Evolutionary conservation across 2,113 vertebrate genomes (phyloP).

Genomic region (Alethe diademata): DNA sequence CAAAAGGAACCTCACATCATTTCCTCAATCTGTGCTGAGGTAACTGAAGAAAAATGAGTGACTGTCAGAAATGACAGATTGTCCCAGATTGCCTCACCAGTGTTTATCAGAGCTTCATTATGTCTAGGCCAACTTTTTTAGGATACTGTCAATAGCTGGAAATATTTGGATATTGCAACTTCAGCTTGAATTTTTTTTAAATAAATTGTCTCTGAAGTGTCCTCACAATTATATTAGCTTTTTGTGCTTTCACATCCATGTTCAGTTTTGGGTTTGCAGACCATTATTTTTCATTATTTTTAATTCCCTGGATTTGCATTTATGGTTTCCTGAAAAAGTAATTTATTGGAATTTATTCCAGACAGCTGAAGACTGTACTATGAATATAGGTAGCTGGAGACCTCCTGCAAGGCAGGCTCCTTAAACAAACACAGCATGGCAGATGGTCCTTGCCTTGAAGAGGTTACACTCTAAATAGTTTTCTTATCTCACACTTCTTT

Average conservation of each 20-base stretch:
- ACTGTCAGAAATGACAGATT: neutral
- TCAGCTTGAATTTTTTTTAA: neutral
- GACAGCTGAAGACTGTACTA: neutral
- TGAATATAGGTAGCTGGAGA: neutral
- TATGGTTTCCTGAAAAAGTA: neutral
- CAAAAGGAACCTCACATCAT: neutral
- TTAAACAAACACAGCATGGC: neutral
- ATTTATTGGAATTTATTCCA: neutral
- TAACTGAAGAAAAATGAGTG: constrained; percentile 4
- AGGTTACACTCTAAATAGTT: neutral
- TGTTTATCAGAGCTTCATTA: neutral
- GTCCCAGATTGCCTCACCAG: neutral
- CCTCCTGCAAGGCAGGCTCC: neutral
- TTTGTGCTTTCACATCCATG: neutral
- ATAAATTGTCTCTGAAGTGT: neutral
- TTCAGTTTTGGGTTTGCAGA: neutral
- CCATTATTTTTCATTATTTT: neutral
- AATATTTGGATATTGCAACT: neutral
- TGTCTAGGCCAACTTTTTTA: neutral
- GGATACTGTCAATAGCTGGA: neutral
- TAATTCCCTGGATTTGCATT: neutral
- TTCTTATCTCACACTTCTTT: neutral
- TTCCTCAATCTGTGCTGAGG: constrained; percentile 1
- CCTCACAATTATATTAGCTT: neutral
- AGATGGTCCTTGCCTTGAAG: neutral